Evolutionary conservation across 1,140 invertebrate genomes (phyloP).

Genomic region (Papilio machaon): DNA sequence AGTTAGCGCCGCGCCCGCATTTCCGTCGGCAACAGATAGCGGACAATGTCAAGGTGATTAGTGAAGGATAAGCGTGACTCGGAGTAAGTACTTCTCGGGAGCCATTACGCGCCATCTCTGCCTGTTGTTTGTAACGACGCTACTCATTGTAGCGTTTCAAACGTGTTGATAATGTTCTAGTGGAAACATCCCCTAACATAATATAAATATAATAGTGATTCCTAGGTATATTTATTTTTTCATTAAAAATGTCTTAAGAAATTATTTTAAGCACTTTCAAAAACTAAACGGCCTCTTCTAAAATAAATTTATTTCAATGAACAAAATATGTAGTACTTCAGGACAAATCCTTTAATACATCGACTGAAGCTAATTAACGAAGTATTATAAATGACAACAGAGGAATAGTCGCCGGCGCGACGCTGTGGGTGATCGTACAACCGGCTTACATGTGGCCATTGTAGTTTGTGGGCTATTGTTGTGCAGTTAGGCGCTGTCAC

Average conservation of each 20-base stretch:
- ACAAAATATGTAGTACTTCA: background rate
- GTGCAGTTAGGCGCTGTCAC: background rate
- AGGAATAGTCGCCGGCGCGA: background rate
- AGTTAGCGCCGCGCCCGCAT: slow-evolving; percentile 14
- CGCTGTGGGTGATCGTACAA: background rate
- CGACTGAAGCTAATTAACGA: background rate
- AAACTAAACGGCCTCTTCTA: too few species aligned
- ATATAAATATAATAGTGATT: background rate
- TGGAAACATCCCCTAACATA: background rate
- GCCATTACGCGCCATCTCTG: background rate
- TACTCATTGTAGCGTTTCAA: background rate
- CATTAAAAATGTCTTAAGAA: too few species aligned
- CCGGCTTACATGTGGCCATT: slow-evolving; percentile 16
- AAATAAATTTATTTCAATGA: background rate
- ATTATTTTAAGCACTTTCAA: too few species aligned
- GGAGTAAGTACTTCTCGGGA: background rate
- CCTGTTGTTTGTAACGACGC: background rate
- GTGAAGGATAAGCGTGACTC: background rate
- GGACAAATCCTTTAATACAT: background rate
- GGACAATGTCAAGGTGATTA: slow-evolving; percentile 27
- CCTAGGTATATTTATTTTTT: too few species aligned
- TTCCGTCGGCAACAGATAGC: background rate
- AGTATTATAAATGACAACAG: slow-evolving; percentile 4
- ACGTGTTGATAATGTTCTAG: background rate
- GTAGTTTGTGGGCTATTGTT: background rate